Base-by-base conservation (phyloP, 2,888 invertebrate species). In the Cactoblastis cactorum region DNA sequence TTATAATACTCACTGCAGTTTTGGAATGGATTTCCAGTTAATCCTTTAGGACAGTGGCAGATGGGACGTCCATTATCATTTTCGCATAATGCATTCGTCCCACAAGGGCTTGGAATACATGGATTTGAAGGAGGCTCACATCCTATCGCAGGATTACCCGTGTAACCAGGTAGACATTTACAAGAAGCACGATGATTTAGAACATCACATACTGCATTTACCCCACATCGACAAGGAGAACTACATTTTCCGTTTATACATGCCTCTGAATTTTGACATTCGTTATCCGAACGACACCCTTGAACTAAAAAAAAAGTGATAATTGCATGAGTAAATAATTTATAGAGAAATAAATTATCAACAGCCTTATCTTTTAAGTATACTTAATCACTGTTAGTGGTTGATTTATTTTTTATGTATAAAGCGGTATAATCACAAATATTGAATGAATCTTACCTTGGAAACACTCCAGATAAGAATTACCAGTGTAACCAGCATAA, bases 21-120 rank as follows among this genome's bases (percentile, higher is more conserved):
- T 73, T 94, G 93, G 76, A 96, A 96, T 38, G 97, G 97, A 91
- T 97, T 96, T 78, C 97, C 97, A 2, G 96, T 97, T 57, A 96
- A 88, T 55, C 96, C 96, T 78, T 95, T 96, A 0, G 96, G 96
- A 71, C 97, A 97, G 85, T 92, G 95, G 71, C 97, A 97, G 60
- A 97, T 95, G 1, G 97, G 96, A 76, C 94, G 95, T 47, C 96
- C 96, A 65, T 94, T 93, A 65, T 96, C 95, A 46, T 93, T 91
- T 84, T 96, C 96, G 73, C 97, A 97, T 57, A 95, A 82, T 1
- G 97, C 96, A 68, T 95, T 94, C 1, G 91, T 81, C n/a, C 97
- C 97, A 67, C 96, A 97, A n/a, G 96, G 96, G 80, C 94, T 96
- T 18, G 95, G 95, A 56, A 92, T 89, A 67, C 96, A 97, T 1